These are phyloP conservation scores for Eulithis testata DNA, from an alignment of 2,888 invertebrate species.

Conservation along the genomic window DNA sequence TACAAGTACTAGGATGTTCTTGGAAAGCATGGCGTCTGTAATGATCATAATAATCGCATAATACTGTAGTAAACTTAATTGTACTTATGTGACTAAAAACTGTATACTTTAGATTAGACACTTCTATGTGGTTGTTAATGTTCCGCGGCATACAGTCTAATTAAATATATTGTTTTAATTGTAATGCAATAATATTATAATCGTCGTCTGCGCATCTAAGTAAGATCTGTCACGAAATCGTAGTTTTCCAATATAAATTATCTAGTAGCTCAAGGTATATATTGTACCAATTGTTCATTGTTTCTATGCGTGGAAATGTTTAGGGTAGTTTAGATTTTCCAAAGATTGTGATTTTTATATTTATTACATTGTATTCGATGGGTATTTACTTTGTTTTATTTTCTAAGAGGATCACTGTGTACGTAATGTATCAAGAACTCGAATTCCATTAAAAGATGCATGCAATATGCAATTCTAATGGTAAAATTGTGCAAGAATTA, in stretches of 20 bases:
- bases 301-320: constrained; percentile 34
- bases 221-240: neutral
- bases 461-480: too few relatives aligned
- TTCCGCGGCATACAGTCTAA: neutral
- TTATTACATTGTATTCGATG: constrained; percentile 41
- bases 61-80: constrained; percentile 4
- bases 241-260: neutral
- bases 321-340: constrained; percentile 39
- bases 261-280: constrained; percentile 8
- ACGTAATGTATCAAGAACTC: too few relatives aligned
- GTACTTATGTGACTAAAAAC: neutral
- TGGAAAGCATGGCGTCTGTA: neutral
- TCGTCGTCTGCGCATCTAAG: neutral
- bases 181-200: neutral
- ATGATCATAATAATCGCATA: constrained; percentile 2
- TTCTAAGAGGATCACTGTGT: neutral
- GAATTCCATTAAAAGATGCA: too few relatives aligned
- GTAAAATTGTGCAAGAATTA: too few relatives aligned
- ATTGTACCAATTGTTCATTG: constrained; percentile 14
- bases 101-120: constrained; percentile 1
- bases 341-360: constrained; percentile 43
- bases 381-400: constrained; percentile 34
- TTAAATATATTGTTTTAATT: neutral
- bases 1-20: neutral
- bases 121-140: neutral